These are phyloP conservation scores for Eupsittula cactorum DNA, from an alignment of 2,113 vertebrate species.

Conservation along the genomic window DNA sequence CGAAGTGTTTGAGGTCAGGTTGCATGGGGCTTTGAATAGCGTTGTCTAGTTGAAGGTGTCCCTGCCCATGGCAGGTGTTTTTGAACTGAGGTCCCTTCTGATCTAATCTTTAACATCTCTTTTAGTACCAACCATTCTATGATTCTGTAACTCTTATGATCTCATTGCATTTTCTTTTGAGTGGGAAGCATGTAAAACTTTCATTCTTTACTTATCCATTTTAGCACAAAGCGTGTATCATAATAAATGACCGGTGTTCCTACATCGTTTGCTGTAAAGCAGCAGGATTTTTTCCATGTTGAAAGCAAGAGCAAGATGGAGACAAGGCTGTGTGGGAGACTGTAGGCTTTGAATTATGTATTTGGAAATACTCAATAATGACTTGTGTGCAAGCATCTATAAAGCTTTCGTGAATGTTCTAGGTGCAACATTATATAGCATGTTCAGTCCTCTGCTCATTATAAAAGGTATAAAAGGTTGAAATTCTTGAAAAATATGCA, in stretches of 20 bases:
- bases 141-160: neutral
- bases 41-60: neutral
- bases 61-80: neutral
- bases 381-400: neutral
- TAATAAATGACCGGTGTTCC: constrained; percentile 13
- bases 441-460: constrained; percentile 6
- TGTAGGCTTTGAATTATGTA: constrained; percentile 21
- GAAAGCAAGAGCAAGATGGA: constrained; percentile 36
- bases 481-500: neutral
- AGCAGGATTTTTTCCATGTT: constrained; percentile 26
- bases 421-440: neutral
- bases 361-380: constrained; percentile 49
- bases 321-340: constrained; percentile 24
- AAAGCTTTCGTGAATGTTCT: neutral
- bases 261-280: constrained; percentile 48
- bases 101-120: neutral
- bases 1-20: neutral
- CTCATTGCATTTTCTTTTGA: neutral
- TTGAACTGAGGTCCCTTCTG: neutral
- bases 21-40: neutral
- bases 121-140: neutral
- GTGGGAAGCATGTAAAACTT: constrained; percentile 21
- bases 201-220: neutral
- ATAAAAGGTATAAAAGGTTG: neutral
- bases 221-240: constrained; percentile 2